These are phyloP conservation scores for Etheostoma cragini DNA, from an alignment of 2,113 vertebrate genomes.

Conservation along the genomic window DNA sequence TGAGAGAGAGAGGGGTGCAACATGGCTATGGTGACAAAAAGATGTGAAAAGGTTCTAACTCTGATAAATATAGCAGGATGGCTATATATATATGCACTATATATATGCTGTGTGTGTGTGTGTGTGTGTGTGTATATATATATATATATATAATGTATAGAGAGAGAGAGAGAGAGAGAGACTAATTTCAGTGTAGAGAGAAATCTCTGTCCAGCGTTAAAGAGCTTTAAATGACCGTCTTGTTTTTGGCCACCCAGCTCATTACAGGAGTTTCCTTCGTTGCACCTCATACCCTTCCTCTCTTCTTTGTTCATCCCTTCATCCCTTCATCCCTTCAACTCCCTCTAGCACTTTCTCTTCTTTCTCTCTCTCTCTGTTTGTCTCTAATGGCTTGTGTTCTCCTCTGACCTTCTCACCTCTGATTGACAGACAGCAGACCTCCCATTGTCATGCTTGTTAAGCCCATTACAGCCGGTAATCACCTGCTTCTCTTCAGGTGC, in stretches of 20 bases:
- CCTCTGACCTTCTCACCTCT: constrained; percentile 58
- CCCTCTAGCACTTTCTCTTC: not conserved
- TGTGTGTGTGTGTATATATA: too few relatives aligned
- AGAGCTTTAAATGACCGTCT: constrained; percentile 52
- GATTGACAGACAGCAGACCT: constrained; percentile 74
- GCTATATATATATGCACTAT: too few relatives aligned
- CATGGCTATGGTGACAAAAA: constrained; percentile 44
- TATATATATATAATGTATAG: too few relatives aligned
- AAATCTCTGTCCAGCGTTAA: constrained; percentile 20
- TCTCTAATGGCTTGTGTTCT: constrained; percentile 36
- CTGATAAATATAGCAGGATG: constrained; percentile 51
- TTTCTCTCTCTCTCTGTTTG: constrained; percentile 24
- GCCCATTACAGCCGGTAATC: constrained; percentile 76
- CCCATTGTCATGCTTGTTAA: constrained; percentile 74
- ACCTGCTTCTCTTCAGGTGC: constrained; percentile 59
- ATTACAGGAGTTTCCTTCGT: constrained; percentile 30
- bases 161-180: not conserved
- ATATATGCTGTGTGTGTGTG: too few relatives aligned
- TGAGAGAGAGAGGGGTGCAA: too few relatives aligned
- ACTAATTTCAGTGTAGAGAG: not conserved
- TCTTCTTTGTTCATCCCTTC: constrained; percentile 14
- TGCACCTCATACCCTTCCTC: constrained; percentile 11
- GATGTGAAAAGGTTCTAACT: constrained; percentile 36
- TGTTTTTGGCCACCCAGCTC: constrained; percentile 40
- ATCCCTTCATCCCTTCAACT: constrained; percentile 1